Evolutionary conservation across 2,797 vertebrate species (phyloP).

Genomic region (Malacoraja senta): DNA sequence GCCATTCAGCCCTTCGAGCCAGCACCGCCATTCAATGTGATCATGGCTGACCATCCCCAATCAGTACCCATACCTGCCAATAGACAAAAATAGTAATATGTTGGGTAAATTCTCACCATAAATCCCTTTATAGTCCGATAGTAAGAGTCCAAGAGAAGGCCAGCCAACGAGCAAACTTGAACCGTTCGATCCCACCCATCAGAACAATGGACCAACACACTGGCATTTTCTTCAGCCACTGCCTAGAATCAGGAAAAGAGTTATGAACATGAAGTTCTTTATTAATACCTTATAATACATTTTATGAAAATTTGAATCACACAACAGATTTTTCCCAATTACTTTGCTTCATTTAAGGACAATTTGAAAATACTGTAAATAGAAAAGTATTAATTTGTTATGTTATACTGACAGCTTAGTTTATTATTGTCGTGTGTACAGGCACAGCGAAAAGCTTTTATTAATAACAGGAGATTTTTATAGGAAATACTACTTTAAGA

Average conservation of each 20-base stretch:
- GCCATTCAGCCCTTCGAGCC: too few species aligned
- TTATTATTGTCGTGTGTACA: too few species aligned
- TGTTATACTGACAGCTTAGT: too few species aligned
- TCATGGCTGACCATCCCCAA: too few species aligned
- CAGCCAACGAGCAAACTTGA: constrained; percentile 68
- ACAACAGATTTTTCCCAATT: neutral
- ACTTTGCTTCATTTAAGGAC: neutral
- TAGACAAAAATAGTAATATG: neutral
- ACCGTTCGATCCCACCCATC: constrained; percentile 71
- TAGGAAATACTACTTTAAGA: neutral
- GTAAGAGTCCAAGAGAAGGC: constrained; percentile 65
- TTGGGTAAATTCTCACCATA: constrained; percentile 57
- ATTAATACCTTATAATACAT: neutral
- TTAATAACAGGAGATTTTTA: too few species aligned
- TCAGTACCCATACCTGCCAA: too few species aligned
- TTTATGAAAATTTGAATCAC: neutral
- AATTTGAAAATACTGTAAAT: neutral
- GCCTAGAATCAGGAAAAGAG: constrained; percentile 52
- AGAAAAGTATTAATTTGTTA: too few species aligned
- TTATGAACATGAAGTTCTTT: neutral
- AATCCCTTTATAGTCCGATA: constrained; percentile 69
- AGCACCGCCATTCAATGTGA: too few species aligned
- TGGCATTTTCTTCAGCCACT: constrained; percentile 62
- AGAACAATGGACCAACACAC: constrained; percentile 68
- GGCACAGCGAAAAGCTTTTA: too few species aligned